These are phyloP conservation scores for Pangasius macronema DNA, from an alignment of 2,797 vertebrate species.

Conservation along the genomic window DNA sequence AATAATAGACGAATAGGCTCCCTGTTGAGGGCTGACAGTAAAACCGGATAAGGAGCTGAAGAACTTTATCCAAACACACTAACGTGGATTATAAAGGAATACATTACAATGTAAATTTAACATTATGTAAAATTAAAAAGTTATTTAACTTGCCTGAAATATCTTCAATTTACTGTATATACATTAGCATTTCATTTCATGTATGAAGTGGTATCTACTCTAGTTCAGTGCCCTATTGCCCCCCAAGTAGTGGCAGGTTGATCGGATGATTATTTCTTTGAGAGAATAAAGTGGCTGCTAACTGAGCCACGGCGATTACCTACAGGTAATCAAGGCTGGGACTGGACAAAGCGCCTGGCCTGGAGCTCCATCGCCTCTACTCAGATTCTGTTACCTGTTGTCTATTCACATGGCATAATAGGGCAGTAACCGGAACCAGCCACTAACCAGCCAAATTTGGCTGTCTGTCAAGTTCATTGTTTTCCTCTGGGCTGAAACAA, in stretches of 20 bases:
- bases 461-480: conserved; percentile 95
- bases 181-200: conserved; percentile 4
- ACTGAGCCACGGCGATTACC: conserved; percentile 76
- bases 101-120: neutral
- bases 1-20: neutral
- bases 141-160: neutral
- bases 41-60: neutral
- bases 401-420: conserved; percentile 84
- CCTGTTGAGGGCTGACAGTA: neutral
- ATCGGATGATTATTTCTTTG: conserved; percentile 86
- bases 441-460: conserved; percentile 87
- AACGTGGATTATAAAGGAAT: conserved; percentile 67
- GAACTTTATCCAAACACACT: conserved; percentile 52
- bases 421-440: conserved; percentile 84
- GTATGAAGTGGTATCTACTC: conserved; percentile 67
- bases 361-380: conserved; percentile 62
- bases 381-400: conserved; percentile 89
- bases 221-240: conserved; percentile 70
- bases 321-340: conserved; percentile 84
- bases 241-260: conserved; percentile 70
- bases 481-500: conserved; percentile 83
- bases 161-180: neutral
- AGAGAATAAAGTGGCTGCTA: conserved; percentile 83
- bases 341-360: conserved; percentile 74
- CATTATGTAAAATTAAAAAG: neutral